Evolutionary conservation across 2,113 vertebrate genomes (phyloP), one percentile per base, ranked within the genome.

Genomic region (Thunnus maccoyii): DNA sequence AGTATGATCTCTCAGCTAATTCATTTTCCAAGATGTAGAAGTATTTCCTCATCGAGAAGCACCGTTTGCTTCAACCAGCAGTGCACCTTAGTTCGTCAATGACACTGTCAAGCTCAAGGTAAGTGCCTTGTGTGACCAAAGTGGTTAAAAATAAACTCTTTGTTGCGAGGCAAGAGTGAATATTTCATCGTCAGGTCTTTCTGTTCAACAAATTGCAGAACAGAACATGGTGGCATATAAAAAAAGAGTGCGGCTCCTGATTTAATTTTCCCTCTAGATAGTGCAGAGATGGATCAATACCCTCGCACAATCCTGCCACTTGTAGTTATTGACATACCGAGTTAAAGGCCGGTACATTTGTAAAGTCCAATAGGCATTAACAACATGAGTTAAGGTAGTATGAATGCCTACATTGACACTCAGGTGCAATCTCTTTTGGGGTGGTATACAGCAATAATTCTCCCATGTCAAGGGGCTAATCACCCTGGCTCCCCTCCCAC

Each of bases 401-500:
- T 18, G 65, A 74, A 51, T 62, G 62, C 71, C 67, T 63, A 12
- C 5, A 25, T 18, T 79, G 77, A 83, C 22, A 66, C 76, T 84
- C 75, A 63, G 83, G 89, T 88, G 75, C 66, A 36, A 30, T 79
- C 48, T 81, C 81, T 76, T 86, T 87, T 76, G 22, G 70, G 89
- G 72, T 52, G 83, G 78, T 78, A 67, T 67, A 48, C 71, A 55
- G 64, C 85, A 85, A 73, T 89, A 87, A 93, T 89, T 87, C 84
- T 83, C 82, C 73, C 72, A 73, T 76, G 84, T 90, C 80, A 63
- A 72, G 44, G 36, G 84, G 82, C 89, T 90, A 92, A 93, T 94
- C 91, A 86, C 73, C 63, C 85, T 90, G 92, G 89, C 88, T 81
- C 48, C 18, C 46, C 80, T 92, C 90, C 90, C 91, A 86, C 90